Conservation (phyloP, 2,113 vertebrate genomes). For the Ranitomeya variabilis region DNA sequence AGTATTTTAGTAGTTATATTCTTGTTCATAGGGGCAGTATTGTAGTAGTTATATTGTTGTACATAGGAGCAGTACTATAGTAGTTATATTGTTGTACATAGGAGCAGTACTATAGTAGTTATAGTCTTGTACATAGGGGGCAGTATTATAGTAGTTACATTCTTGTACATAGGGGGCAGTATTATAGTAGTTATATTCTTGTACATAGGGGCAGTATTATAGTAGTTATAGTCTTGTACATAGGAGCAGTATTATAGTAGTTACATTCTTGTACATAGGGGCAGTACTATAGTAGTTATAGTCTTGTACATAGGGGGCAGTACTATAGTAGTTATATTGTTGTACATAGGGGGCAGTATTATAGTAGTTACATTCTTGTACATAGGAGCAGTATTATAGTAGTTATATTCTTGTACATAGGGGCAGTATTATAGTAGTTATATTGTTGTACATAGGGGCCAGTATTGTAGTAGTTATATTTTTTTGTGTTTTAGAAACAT, state of each 20-base stretch:
- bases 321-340: not conserved
- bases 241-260: not conserved
- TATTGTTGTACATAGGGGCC: not conserved
- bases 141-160: conserved; percentile 8
- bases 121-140: not conserved
- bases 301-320: not conserved
- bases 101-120: not conserved
- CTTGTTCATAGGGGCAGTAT: not conserved
- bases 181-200: not conserved
- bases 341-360: not conserved
- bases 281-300: not conserved
- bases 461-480: not conserved
- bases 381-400: not conserved
- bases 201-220: not conserved
- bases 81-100: too few relatives aligned
- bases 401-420: not conserved
- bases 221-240: not conserved
- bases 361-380: not conserved
- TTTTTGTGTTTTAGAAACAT: not conserved
- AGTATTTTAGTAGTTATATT: not conserved
- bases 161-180: not conserved
- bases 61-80: not conserved
- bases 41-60: not conserved
- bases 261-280: too few relatives aligned
- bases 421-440: not conserved